Percentiles rank a stretch among this genome's conserved stretches.
Conservation (phyloP, 2,888 invertebrate genomes). For the Scaptomyza polygonia region DNA sequence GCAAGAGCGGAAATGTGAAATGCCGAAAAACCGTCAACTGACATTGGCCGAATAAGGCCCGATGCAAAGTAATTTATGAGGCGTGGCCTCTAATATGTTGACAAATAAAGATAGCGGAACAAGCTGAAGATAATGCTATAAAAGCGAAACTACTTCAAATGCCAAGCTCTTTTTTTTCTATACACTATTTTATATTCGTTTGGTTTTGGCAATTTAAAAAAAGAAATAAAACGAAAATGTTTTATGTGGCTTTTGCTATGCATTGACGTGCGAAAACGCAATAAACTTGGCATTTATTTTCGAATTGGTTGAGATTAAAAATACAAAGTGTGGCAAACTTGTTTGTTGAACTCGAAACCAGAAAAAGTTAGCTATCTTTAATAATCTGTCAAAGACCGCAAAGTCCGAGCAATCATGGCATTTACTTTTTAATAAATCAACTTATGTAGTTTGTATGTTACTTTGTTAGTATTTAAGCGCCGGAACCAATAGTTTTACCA, state of each 20-base stretch:
- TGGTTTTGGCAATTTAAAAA: conserved; percentile 5
- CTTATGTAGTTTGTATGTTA: background rate
- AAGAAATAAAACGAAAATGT: conserved; percentile 18
- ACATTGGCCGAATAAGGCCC: conserved; percentile 51
- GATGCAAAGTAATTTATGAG: conserved; percentile 32
- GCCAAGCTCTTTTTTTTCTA: conserved; percentile 9
- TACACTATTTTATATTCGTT: conserved; percentile 20
- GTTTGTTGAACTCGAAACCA: conserved; percentile 27
- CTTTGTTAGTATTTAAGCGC: background rate
- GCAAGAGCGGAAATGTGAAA: conserved; percentile 53
- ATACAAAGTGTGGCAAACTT: conserved; percentile 25
- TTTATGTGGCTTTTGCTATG: conserved; percentile 33
- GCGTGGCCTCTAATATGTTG: conserved; percentile 12
- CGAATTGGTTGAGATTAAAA: conserved; percentile 22
- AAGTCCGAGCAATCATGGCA: conserved; percentile 16
- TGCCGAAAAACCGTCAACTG: conserved; percentile 22
- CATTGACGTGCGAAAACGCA: conserved; percentile 19
- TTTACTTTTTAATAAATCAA: conserved; percentile 7
- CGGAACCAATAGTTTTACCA: background rate
- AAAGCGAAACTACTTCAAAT: conserved; percentile 34
- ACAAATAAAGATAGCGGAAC: conserved; percentile 48
- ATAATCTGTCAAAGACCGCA: conserved; percentile 25
- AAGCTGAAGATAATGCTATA: conserved; percentile 18
- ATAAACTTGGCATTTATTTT: conserved; percentile 6
- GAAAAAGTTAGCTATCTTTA: conserved; percentile 26